These are phyloP conservation scores for Luidia sarsii DNA, from an alignment of 53 echinoderm and acorn worm genomes.

Conservation along the genomic window DNA sequence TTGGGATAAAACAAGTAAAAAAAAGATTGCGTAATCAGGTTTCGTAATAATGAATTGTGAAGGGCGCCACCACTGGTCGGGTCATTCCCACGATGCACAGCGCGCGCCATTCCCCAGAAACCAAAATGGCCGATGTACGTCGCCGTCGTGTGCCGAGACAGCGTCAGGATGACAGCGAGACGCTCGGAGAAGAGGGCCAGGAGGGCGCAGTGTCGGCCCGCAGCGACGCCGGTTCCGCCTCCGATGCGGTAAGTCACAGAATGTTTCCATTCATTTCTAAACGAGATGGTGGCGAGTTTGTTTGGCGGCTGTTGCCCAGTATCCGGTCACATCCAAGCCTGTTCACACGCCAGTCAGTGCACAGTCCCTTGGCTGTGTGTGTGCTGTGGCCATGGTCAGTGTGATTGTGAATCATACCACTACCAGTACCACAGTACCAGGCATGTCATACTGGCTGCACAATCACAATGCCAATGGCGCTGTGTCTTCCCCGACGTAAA, in stretches of 20 bases:
- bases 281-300: too few relatives aligned
- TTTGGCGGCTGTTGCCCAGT: slow-evolving; percentile 11
- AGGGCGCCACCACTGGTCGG: neutral
- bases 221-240: slow-evolving; percentile 8
- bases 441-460: neutral
- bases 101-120: neutral
- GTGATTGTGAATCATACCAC: neutral
- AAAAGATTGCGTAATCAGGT: too few relatives aligned
- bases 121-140: slow-evolving; percentile 19
- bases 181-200: neutral
- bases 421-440: neutral
- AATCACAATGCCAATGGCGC: too few relatives aligned
- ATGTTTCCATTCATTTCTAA: neutral
- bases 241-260: slow-evolving; percentile 15
- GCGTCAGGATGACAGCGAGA: slow-evolving; percentile 16
- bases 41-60: too few relatives aligned
- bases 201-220: neutral
- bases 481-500: too few relatives aligned
- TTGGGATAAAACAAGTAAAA: too few relatives aligned
- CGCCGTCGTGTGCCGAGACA: slow-evolving; percentile 9
- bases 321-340: slow-evolving; percentile 1
- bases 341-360: neutral
- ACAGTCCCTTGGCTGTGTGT: neutral
- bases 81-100: too few relatives aligned
- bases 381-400: too few relatives aligned